These are phyloP conservation scores for Mesochorus sp. DNA, from an alignment of 2,888 invertebrate genomes.

Conservation along the genomic window DNA sequence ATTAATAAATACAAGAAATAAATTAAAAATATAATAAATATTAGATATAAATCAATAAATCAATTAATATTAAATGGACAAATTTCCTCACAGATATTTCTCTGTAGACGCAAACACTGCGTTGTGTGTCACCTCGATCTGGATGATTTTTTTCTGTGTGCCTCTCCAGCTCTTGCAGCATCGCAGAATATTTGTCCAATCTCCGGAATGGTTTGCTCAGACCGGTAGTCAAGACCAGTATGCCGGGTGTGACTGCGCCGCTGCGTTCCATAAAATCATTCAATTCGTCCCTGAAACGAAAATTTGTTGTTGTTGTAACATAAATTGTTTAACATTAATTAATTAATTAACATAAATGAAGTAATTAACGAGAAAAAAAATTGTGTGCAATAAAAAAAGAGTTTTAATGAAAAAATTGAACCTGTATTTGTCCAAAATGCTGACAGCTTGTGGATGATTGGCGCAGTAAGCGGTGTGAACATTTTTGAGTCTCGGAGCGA, in stretches of 20 bases:
- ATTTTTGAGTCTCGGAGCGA: conserved; percentile 91
- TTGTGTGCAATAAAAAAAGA: too few species aligned
- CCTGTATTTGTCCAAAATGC: conserved; percentile 96
- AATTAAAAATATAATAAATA: neutral
- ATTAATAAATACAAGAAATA: too few species aligned
- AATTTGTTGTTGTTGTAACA: neutral
- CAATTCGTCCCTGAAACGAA: conserved; percentile 87
- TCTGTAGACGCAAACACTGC: conserved; percentile 96
- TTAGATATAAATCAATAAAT: neutral
- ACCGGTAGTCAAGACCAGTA: conserved; percentile 94
- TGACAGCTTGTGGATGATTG: conserved; percentile 96
- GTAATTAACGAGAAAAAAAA: neutral
- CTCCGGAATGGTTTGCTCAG: conserved; percentile 97
- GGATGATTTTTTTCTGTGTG: conserved; percentile 97
- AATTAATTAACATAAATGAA: too few species aligned
- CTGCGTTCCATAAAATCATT: conserved; percentile 94
- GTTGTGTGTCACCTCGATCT: conserved; percentile 97
- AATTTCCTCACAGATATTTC: conserved; percentile 92
- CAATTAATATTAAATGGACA: neutral
- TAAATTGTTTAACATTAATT: too few species aligned
- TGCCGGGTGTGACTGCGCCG: conserved; percentile 92
- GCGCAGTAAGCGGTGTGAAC: conserved; percentile 95
- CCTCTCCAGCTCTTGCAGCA: conserved; percentile 96
- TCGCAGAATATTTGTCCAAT: conserved; percentile 96
- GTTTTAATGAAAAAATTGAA: conserved; percentile 76